Base-by-base conservation (phyloP, 2,113 vertebrate species). In the Eira barbara region DNA sequence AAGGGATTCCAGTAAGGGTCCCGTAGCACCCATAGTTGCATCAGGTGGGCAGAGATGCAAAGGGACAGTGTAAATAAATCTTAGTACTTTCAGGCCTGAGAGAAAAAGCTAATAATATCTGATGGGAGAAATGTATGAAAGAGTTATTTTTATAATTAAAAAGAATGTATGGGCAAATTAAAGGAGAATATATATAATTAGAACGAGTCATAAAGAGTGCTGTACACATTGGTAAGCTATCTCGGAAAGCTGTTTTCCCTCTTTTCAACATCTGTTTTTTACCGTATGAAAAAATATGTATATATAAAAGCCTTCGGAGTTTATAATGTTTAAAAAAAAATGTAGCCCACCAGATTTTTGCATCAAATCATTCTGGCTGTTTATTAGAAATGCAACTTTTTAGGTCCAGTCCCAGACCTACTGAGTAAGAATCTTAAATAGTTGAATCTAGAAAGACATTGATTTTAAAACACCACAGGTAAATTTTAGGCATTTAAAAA, bases 321-420 rank as follows among this genome's bases (percentile, higher is more conserved):
- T 88, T 74, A 34, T 6, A 85, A 31, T 80, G 17, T 91, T 85
- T 84, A 25, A 11, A 65, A 76, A 91, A 95, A 91, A 96, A 65
- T 31, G 17, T 84, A 86, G 36, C 4, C 1, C 31, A 94, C 4
- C 39, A 8, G 11, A 61, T 83, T 89, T 49, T 67, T 76, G 6
- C 11, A 27, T 74, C 42, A 93, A 18, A 45, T 76, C 13, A 23
- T 45, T 79, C 61, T 7, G 34, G 15, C 1, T 36, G n/a, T 42
- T 95, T 95, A 59, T 20, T 94, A 87, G 27, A 96, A 90, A 92
- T 80, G 21, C n/a, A 82, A n/a, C 7, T 29, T 74, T 76, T 42
- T 87, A 87, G 23, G 1, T 47, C 4, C 4, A 2, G 6, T 59
- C 3, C 7, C 31, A 90, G 29, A 76, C 3, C 14, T 45, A 17